Percentiles rank a stretch among this genome's conserved stretches.
Evolutionary conservation across 2,888 invertebrate species (phyloP).

Genomic region (Clanis bilineata): DNA sequence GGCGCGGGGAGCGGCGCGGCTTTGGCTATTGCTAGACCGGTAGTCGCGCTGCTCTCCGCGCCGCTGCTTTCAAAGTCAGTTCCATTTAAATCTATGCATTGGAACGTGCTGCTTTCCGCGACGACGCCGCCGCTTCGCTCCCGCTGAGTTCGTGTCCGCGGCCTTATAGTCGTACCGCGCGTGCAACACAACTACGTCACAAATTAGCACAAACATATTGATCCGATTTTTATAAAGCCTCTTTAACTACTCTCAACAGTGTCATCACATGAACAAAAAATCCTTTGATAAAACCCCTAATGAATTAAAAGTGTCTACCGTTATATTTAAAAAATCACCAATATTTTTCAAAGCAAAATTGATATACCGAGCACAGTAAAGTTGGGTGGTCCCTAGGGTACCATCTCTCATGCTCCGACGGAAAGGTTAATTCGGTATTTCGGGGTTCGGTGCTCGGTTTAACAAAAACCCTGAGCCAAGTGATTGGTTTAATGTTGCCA

Average conservation of each 20-base stretch:
- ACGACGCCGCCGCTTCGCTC: too few species aligned
- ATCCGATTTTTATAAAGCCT: not conserved
- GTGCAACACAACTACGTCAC: too few species aligned
- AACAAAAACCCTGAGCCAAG: not conserved
- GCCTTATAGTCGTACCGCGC: too few species aligned
- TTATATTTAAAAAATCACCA: not conserved
- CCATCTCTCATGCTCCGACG: not conserved
- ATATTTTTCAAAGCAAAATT: not conserved
- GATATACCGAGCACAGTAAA: not conserved
- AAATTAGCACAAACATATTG: too few species aligned
- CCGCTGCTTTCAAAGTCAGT: too few species aligned
- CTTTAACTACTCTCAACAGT: not conserved
- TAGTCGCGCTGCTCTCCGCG: too few species aligned
- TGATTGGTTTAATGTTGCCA: not conserved
- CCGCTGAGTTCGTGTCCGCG: too few species aligned
- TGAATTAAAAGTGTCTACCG: not conserved
- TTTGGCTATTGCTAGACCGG: too few species aligned
- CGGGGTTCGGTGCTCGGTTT: not conserved
- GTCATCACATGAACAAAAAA: not conserved
- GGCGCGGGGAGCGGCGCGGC: too few species aligned
- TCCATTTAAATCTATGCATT: too few species aligned
- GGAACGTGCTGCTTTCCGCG: too few species aligned
- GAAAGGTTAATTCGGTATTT: slow-evolving; percentile 7
- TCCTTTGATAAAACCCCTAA: not conserved
- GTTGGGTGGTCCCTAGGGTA: not conserved